Evolutionary conservation across 2,797 vertebrate species (phyloP).

Genomic region (Phalloptychus januarius): DNA sequence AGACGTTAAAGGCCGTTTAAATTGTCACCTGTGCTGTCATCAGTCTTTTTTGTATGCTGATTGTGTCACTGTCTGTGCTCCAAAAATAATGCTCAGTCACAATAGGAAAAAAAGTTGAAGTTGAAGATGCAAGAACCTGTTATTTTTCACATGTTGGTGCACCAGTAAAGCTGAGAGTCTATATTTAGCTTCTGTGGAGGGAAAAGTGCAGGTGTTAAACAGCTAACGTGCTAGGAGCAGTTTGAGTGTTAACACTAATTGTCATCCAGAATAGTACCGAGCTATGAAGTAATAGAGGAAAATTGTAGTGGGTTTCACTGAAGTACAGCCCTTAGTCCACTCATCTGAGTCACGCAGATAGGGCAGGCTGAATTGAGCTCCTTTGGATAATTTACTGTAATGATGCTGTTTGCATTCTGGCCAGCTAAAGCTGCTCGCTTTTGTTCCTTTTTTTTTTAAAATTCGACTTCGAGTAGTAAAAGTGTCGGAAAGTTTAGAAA

Average conservation of each 20-base stretch:
- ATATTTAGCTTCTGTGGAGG: conserved; percentile 18
- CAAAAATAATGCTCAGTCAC: background rate
- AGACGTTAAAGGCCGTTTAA: no score
- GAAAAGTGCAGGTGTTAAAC: conserved; percentile 2
- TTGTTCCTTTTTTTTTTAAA: conserved; percentile 8
- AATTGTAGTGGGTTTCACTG: background rate
- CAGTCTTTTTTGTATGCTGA: background rate
- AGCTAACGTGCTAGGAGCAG: background rate
- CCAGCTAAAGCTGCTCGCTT: conserved; percentile 11
- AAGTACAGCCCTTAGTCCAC: background rate
- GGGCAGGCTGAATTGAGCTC: background rate
- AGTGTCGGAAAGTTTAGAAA: background rate
- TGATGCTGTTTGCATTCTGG: conserved; percentile 4
- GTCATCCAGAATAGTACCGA: background rate
- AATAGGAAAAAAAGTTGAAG: background rate
- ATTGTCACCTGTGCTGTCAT: background rate
- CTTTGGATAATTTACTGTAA: conserved; percentile 5
- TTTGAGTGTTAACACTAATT: conserved; percentile 19
- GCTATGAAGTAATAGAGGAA: conserved; percentile 2
- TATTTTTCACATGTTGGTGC: conserved; percentile 25
- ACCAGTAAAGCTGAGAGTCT: background rate
- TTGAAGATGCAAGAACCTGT: conserved; percentile 36
- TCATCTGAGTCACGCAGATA: background rate
- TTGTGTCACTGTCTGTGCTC: background rate
- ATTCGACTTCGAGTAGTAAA: conserved; percentile 13